Evolutionary conservation across 1,140 invertebrate genomes (phyloP).

Genomic region (Lysiphlebus fabarum): DNA sequence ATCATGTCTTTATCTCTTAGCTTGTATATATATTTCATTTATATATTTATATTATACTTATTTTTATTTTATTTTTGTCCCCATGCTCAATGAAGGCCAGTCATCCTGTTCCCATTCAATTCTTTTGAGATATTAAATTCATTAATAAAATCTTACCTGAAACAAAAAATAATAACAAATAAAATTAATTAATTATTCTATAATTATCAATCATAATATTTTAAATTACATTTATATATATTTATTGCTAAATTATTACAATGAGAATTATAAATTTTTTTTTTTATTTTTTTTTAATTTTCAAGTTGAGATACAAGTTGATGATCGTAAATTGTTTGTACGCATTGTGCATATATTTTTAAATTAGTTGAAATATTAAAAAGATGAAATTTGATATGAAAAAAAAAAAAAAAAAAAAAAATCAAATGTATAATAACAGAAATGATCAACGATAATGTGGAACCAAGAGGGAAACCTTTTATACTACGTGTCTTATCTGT

Average conservation of each 20-base stretch:
- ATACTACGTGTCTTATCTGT: conserved; percentile 22
- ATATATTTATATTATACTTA: conserved; percentile 3
- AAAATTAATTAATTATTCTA: conserved; percentile 15
- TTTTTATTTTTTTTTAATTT: not conserved
- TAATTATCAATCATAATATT: too few species aligned
- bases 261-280: too few species aligned
- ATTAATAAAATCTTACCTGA: conserved; percentile 24
- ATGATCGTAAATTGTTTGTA: conserved; percentile 15
- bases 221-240: too few species aligned
- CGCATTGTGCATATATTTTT: conserved; percentile 17
- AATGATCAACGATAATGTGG: not conserved
- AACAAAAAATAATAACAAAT: conserved; percentile 24
- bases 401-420: conserved; percentile 10
- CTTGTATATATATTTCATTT: conserved; percentile 1
- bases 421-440: not conserved
- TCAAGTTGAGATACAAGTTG: conserved; percentile 11
- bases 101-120: conserved; percentile 5
- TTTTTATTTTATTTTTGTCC: conserved; percentile 1
- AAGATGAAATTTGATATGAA: conserved; percentile 1
- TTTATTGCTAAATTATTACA: too few species aligned
- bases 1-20: conserved; percentile 7
- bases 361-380: conserved; percentile 6
- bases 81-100: not conserved
- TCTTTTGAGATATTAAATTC: not conserved
- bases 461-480: conserved; percentile 13